Evolutionary conservation across 2,113 vertebrate species (phyloP).

Genomic region (Erpornis zantholeuca): DNA sequence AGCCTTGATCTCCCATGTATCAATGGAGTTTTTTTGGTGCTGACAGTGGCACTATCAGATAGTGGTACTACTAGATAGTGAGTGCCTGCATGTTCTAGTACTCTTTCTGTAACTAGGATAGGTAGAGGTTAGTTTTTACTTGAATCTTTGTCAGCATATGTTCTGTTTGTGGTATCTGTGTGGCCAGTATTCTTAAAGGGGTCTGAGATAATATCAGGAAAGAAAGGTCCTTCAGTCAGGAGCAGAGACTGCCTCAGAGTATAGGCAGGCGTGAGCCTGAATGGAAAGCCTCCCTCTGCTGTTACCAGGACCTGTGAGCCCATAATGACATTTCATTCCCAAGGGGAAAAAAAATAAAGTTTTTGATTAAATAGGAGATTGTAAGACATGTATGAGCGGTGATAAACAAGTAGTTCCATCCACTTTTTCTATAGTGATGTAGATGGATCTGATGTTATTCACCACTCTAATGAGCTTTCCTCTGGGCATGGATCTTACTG

Average conservation of each 20-base stretch:
- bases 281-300: background rate
- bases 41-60: background rate
- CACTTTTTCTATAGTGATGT: background rate
- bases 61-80: too few species aligned
- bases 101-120: background rate
- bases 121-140: background rate
- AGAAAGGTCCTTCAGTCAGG: background rate
- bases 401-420: background rate
- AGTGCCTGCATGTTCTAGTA: background rate
- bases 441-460: background rate
- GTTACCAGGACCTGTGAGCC: background rate
- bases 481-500: background rate
- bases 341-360: background rate
- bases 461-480: background rate
- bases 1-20: accelerated
- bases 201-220: background rate
- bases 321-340: background rate
- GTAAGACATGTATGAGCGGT: background rate
- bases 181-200: background rate
- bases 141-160: background rate
- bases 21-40: background rate
- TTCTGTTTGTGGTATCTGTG: background rate
- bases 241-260: background rate
- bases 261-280: background rate
- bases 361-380: background rate